phyloP scores from a whole-genome alignment of 2,113 vertebrate genomes.

The Machaerirhynchus nigripectus region DNA sequence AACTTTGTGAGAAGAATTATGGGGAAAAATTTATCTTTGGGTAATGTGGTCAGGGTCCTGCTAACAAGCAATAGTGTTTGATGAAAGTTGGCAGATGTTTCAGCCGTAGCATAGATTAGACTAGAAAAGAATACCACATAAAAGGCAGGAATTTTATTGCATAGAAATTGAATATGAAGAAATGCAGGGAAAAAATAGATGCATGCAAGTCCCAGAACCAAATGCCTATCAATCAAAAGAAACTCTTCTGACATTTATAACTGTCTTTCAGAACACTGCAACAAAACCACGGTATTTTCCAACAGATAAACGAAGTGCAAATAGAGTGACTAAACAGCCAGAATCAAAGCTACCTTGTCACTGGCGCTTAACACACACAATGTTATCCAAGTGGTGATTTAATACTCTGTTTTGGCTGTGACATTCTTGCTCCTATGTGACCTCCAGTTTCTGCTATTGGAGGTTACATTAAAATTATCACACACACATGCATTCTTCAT shows the following conservation, averaged over 20 bases:
- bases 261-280: neutral
- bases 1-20: neutral
- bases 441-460: neutral
- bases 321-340: neutral
- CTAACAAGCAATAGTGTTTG: neutral
- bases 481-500: neutral
- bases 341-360: neutral
- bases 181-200: neutral
- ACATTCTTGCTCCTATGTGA: neutral
- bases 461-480: neutral
- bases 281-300: neutral
- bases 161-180: neutral
- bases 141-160: neutral
- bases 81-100: neutral
- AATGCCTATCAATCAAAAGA: neutral
- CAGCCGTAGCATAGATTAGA: neutral
- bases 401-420: neutral
- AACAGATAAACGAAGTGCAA: neutral
- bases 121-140: slow-evolving; percentile 4
- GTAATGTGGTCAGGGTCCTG: neutral
- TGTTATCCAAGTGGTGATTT: neutral
- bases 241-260: neutral
- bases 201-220: neutral
- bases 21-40: neutral
- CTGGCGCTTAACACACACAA: neutral